Base-by-base conservation (phyloP, 2,797 vertebrate species). In the Acipenser ruthenus region DNA sequence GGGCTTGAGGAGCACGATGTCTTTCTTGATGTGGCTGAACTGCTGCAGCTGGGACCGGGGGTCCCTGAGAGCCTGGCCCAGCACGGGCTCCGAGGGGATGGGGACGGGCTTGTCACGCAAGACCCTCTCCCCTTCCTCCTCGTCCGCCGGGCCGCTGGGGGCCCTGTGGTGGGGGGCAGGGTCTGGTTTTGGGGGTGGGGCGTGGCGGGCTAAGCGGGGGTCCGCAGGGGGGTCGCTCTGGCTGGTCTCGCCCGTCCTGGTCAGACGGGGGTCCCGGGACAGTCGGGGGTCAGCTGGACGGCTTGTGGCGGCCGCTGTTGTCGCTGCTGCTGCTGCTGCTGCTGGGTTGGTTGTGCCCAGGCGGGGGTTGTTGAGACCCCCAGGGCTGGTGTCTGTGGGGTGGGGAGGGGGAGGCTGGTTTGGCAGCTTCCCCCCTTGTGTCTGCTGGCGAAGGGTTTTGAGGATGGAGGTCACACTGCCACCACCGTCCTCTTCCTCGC, bases 21-120 rank as follows among this genome's bases (percentile, higher is more conserved):
- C 95, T 73, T 94, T 96, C 77, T 94, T 95, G 72, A 98, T 96
- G 83, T 98, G 95, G 76, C 95, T 95, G 78, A 96, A 97, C 72
- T 94, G 92, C 77, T 95, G 93, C 49, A 98, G 88, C 78, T 94
- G 94, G 0, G 82, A 87, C 0, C 95, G 87, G 0, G 95, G 96
- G 72, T 98, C 96, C 37, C 92, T 84, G 47, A 93, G 84, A 0
- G 88, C 78, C 72, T 91, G 92, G 0, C 90, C 89, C 0, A 93
- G 92, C 7, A 93, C 83, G 0, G 93, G 85, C 2, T 98, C 96
- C 47, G 97, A 72, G 1, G 95, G 96, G 67, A 98, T 94, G 12
- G 73, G 85, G 6, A 93, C 84, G 0, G 94, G 86, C 61, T 97
- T 98, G 67, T 98, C 95, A 66, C 95, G 79, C 0, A 95, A 73